Evolutionary conservation across 2,888 invertebrate species (phyloP), one percentile per base, ranked within the genome.

Genomic region (Mellilla xanthometata): DNA sequence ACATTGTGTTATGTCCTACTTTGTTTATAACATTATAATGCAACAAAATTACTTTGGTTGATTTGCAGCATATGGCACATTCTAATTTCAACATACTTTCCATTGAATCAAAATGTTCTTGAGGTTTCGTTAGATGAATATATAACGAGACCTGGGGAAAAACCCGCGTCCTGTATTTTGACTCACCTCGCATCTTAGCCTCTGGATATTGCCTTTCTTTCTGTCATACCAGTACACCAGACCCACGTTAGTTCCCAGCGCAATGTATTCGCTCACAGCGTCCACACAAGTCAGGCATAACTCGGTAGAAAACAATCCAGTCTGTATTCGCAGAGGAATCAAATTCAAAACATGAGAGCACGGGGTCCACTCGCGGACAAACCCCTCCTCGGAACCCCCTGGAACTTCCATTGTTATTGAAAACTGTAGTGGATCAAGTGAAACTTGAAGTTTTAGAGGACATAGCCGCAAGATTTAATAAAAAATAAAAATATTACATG

Each of bases 211-310:
- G 36, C 93, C 94, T 28, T 92, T 94, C 54, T 92, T 93, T 50
- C 97, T 91, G 76, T 96, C 94, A 74, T 94, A 97, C 95, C 97
- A 96, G 76, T 96, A 97, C 13, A 97, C 93, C 40, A 96, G 85
- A 1, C 97, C 97, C 10, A 94, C 92, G 81, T 96, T 96, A 1
- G 95, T 96, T 1, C 97, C 97, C 40, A 97, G 76, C 1, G 95
- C 96, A 54, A 97, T 91, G 74, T 94, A 97, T 62, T 96, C 95
- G 10, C 93, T 91, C 28, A 95, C 91, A n/a, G 93, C 94, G 84
- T 96, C 96, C 27, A 97, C 91, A 69, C 96, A 96, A 0, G 96
- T 97, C 46, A 96, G 88, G 73, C 86, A 90, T 29, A 97, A 83
- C 72, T 96, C 94, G 66, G 92, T 92, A 8, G 93, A 93, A 76